Base-by-base conservation (phyloP, 1,140 invertebrate genomes). In the Eurosta solidaginis region DNA sequence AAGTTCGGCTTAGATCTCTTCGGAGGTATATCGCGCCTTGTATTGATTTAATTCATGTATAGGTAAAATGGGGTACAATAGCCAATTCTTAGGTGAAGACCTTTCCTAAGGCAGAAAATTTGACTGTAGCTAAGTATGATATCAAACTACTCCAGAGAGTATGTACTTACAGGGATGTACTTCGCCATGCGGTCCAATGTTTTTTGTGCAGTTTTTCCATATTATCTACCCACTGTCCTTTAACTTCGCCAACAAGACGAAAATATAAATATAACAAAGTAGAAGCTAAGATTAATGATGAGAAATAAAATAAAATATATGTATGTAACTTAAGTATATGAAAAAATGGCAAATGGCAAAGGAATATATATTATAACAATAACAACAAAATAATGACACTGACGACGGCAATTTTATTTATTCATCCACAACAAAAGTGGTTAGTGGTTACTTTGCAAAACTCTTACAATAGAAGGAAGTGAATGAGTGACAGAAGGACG, bases 341-440 rank as follows among this genome's bases (percentile, higher is more conserved):
- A 36, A 68, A 20, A 20, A 3, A 68, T 33, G 22, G 20, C 33
- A 68, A 40, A 68, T 68, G n/a, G 33, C 59, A 40, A 20, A 40
- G 33, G 14, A 68, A 68, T 10, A n/a, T n/a, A 40, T 40, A 20
- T 40, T 10, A 17, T 33, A 68, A 40, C 27, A 68, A 68, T 68
- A 68, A 40, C 33, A 68, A 36, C 29, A 33, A 36, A 68, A 68
- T 40, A 68, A 68, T 20, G n/a, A 68, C 29, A 9, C 17, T 42
- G 33, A 33, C 25, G 25, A 22, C 59, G 59, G n/a, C 59, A 68
- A 68, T 42, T 68, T 68, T 68, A 68, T 68, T 68, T 68, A 68
- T 68, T 68, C 59, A 68, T 42, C 59, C 59, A 40, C 17, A 68
- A 20, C n/a, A 68, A 68, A 68, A 27, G 59, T 40, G 27, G 59